Conservation (phyloP, 2,797 vertebrate genomes). For the Rhinophrynus dorsalis region DNA sequence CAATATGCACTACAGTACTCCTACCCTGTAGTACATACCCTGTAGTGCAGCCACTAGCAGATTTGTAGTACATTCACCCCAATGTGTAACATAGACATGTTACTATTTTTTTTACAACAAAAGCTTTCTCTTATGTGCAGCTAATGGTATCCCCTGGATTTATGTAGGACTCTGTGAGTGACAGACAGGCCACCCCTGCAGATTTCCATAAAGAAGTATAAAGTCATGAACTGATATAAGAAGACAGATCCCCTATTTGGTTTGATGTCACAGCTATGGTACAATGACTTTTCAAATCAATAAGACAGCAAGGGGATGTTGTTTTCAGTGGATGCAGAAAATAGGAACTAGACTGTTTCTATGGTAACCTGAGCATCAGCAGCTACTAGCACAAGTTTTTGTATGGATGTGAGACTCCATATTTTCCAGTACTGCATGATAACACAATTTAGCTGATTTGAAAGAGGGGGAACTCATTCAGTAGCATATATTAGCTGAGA, state of each 20-base stretch:
- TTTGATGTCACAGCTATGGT: conserved; percentile 68
- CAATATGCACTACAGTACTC: no score
- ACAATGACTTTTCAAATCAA: conserved; percentile 81
- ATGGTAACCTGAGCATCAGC: conserved; percentile 90
- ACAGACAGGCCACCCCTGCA: neutral
- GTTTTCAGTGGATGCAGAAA: conserved; percentile 88
- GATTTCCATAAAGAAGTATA: conserved; percentile 6
- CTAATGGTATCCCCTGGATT: no score
- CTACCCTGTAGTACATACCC: no score
- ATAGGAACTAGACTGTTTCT: conserved; percentile 85
- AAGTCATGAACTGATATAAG: conserved; percentile 52
- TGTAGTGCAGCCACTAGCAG: no score
- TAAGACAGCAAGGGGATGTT: conserved; percentile 75
- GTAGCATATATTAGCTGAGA: neutral
- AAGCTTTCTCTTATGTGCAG: no score
- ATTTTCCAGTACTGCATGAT: conserved; percentile 46
- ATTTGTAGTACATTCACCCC: no score
- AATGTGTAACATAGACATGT: no score
- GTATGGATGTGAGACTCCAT: conserved; percentile 59
- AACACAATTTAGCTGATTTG: neutral
- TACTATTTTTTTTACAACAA: no score
- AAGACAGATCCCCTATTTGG: conserved; percentile 57
- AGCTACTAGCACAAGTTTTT: conserved; percentile 61
- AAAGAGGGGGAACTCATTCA: neutral
- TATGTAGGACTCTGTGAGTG: no score